Percentiles rank a stretch among this genome's conserved stretches.
Evolutionary conservation across 2,113 vertebrate species (phyloP).

Genomic region (Pedetes capensis): DNA sequence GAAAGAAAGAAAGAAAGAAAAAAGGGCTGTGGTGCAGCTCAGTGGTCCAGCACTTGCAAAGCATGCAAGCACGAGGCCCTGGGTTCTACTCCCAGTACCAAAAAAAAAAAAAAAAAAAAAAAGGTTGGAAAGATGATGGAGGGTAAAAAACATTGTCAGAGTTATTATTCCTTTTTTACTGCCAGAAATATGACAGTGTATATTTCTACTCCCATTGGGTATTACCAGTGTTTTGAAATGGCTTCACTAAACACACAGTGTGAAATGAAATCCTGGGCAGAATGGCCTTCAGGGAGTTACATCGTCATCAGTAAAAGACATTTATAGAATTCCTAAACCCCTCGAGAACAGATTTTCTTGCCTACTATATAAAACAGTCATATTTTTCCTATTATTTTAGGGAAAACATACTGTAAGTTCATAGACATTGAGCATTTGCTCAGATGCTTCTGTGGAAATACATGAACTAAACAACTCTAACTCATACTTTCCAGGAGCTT

Average conservation of each 20-base stretch:
- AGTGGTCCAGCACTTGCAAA: no score
- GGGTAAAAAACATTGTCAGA: background rate
- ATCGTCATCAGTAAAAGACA: background rate
- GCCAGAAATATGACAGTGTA: background rate
- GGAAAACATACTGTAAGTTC: background rate
- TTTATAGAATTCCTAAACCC: background rate
- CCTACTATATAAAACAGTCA: background rate
- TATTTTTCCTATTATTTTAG: conserved; percentile 16
- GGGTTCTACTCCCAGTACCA: no score
- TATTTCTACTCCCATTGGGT: background rate
- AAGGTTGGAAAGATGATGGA: background rate
- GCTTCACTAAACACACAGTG: background rate
- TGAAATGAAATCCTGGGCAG: background rate
- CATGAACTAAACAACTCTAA: background rate
- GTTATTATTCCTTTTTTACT: background rate
- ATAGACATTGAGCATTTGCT: background rate
- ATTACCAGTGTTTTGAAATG: background rate
- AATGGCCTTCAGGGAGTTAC: background rate
- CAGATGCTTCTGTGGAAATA: background rate
- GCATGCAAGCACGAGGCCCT: no score
- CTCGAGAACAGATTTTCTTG: background rate
- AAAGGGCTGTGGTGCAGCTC: no score
- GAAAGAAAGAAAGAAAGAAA: no score
- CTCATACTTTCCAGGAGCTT: background rate
- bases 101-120: no score